phyloP scores from a whole-genome alignment of 2,113 vertebrate genomes.

The Kobus ellipsiprymnus region DNA sequence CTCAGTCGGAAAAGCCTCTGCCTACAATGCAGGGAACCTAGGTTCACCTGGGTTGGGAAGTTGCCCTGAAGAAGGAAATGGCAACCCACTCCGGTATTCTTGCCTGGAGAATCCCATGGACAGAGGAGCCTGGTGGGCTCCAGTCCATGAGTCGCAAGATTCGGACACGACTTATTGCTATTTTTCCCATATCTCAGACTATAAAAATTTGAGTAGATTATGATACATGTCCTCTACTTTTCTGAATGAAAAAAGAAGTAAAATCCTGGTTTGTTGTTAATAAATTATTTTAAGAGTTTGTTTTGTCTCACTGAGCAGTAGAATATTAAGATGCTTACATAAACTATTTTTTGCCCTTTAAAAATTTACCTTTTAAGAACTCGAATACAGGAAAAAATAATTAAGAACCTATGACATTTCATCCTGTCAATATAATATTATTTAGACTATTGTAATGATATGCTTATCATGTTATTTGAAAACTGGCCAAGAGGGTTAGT shows the following conservation, averaged over 20 bases:
- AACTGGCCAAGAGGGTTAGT: not conserved
- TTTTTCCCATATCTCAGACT: not conserved
- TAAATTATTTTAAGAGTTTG: not conserved
- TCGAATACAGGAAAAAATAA: not conserved
- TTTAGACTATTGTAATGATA: not conserved
- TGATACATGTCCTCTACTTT: not conserved
- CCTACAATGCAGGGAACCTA: not conserved
- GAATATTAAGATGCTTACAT: not conserved
- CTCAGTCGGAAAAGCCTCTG: not conserved
- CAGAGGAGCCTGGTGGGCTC: not conserved
- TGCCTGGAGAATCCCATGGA: not conserved
- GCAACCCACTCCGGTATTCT: not conserved
- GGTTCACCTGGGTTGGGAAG: not conserved
- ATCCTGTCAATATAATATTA: not conserved
- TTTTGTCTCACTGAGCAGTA: not conserved
- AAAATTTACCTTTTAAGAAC: not conserved
- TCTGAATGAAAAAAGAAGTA: not conserved
- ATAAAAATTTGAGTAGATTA: not conserved
- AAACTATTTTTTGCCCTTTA: not conserved
- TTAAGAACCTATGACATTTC: not conserved
- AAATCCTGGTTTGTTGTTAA: not conserved
- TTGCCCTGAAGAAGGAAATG: not conserved
- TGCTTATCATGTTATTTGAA: not conserved
- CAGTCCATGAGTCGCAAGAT: not conserved
- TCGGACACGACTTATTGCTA: fast-evolving